Percentiles rank a stretch among this genome's conserved stretches.
Conservation (phyloP, 2,797 vertebrate genomes). For the Antennarius maculatus region DNA sequence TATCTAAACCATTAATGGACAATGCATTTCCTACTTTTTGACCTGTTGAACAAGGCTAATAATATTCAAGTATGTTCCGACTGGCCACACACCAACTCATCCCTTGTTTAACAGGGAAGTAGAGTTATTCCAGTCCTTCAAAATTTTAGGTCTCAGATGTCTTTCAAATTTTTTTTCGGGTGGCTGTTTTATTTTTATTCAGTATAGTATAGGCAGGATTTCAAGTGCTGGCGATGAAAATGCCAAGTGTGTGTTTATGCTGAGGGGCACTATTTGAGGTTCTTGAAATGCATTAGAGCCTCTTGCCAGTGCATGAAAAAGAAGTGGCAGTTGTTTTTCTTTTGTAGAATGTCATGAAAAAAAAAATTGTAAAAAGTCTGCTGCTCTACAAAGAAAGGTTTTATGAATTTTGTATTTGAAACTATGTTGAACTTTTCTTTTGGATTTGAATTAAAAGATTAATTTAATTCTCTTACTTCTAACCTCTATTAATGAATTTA, state of each 20-base stretch:
- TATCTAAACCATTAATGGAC: conserved; percentile 50
- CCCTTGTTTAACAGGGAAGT: neutral
- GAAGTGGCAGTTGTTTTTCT: conserved; percentile 37
- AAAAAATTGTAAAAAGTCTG: conserved; percentile 33
- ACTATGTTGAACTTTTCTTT: conserved; percentile 34
- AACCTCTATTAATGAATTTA: conserved; percentile 46
- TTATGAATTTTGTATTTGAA: conserved; percentile 7
- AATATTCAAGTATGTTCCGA: neutral
- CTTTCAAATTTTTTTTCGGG: conserved; percentile 20
- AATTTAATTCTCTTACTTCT: conserved; percentile 18
- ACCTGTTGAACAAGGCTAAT: conserved; percentile 18
- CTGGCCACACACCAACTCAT: neutral
- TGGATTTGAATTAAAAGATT: conserved; percentile 9
- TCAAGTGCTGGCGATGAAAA: conserved; percentile 66
- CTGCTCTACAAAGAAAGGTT: conserved; percentile 17
- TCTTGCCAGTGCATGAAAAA: conserved; percentile 42
- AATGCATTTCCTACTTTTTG: conserved; percentile 19
- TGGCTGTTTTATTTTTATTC: conserved; percentile 12
- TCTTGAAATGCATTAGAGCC: conserved; percentile 69
- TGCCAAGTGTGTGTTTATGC: conserved; percentile 68
- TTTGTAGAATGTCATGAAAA: conserved; percentile 49
- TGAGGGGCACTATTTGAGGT: conserved; percentile 55
- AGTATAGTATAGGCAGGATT: conserved; percentile 45
- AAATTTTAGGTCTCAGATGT: conserved; percentile 40
- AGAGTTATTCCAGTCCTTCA: conserved; percentile 16